Base-by-base conservation (phyloP, 2,888 invertebrate genomes). In the Lacanobia wlatinum region DNA sequence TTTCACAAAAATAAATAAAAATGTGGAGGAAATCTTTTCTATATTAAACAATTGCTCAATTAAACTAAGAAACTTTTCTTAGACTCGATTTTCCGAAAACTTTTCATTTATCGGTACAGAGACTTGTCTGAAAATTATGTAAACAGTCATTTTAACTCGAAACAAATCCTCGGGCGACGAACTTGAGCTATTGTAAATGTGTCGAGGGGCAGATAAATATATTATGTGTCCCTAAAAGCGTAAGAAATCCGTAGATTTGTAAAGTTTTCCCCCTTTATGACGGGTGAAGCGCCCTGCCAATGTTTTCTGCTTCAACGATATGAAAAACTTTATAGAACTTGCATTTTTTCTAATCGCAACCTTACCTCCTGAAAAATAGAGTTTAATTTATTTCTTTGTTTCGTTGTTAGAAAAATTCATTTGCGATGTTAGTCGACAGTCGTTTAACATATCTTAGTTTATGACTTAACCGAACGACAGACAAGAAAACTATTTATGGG, bases 201-300 rank as follows among this genome's bases (percentile, higher is more conserved):
- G 95, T 94, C 94, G 91, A 92, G 94, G 95, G 96, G 93, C 90
- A 93, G 95, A 96, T 96, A 96, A 96, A 95, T 95, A 94, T 93
- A 95, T 96, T 94, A 94, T 92, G 92, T 94, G 93, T 92, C 92
- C 91, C 93, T 93, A 93, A 94, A 94, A 95, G 94, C 94, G 94
- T 93, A 94, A 93, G 95, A 95, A 95, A 95, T 96, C 92, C 94
- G 90, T 92, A 95, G 94, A 96, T 95, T 95, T 96, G 94, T 95
- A 95, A 96, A 96, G 91, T 96, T 95, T 94, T 91, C 95, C 87
- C 95, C 95, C 91, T 95, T 95, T 95, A 95, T 94, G 95, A 95
- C 91, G 92, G 91, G 92, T 90, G 90, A 94, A 94, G 92, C 91
- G 88, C 93, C 90, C 90, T 88, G 90, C 92, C 94, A 91, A 95